Evolutionary conservation across 2,113 vertebrate species (phyloP), one percentile per base, ranked within the genome.

Genomic region (Regulus satrapa): DNA sequence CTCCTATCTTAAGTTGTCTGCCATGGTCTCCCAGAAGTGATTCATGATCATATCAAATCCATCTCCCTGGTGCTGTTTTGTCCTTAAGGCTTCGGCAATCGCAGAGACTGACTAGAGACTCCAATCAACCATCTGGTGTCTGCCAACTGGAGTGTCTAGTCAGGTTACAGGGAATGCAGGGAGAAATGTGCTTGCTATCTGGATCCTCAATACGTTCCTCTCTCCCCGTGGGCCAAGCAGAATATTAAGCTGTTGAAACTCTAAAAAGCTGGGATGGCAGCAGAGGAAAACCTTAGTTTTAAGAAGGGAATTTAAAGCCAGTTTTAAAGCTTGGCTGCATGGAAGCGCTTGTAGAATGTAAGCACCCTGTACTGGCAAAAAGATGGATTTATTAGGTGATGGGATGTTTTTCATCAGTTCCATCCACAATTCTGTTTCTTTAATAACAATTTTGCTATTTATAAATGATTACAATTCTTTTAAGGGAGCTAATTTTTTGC

Each of bases 51-150:
- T 77, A 93, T 94, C 93, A 95, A 92, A 94, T 81, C 90, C 85
- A 84, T 95, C 86, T 95, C 96, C 92, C 84, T 12, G n/a, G 85
- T 56, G 89, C 81, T 92, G 87, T 94, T 97, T 86, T 92, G 90
- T 94, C 95, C 95, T 95, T 46, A 82, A 95, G 95, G 81, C 96
- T 96, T 88, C 82, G 4, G 75, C 95, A 97, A 86, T 95, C 55
- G 75, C 95, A 74, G 95, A 93, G 92, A 49, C 91, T 89, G 93
- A 96, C 92, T 95, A 84, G 95, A 97, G 91, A 95, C 95, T 95
- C 96, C 90, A 43, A 92, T 96, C 94, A 96, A 73, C 97, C 97
- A 97, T 97, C 96, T 97, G 97, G 83, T 95, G 97, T 97, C 97
- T 97, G 95, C 97, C 95, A 97, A 97, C 96, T 97, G 95, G 76